Evolutionary conservation across 1,140 invertebrate genomes (phyloP), one percentile per base, ranked within the genome.

Genomic region (Heliconius congener): DNA sequence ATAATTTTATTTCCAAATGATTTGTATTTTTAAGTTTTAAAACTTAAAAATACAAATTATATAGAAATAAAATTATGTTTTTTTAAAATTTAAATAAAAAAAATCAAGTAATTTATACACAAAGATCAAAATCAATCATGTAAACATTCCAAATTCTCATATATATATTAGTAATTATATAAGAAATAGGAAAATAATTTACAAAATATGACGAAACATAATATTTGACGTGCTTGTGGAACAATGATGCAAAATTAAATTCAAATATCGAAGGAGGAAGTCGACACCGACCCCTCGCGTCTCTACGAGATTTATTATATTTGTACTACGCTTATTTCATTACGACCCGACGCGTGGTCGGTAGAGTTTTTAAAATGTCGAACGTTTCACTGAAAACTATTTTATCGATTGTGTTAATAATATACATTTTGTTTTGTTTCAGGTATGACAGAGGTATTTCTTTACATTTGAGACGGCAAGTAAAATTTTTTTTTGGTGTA

Each of bases 241-340:
- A 88, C 88, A 89, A 90, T 87, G 85, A 83, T 77, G 90, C 89
- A 90, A 92, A 94, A 94, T 94, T 93, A 93, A 93, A 93, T 92
- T 94, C 91, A 94, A 94, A 93, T 93, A 93, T 94, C 91, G 91
- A 91, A 91, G 87, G 90, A 92, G 90, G 93, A 94, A 94, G 90
- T 92, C 85, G 84, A 84, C 86, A 84, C 84, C 86, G 86, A 88
- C 88, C 91, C 90, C 91, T 86, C 90, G 90, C 87, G 86, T 88
- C 86, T 91, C 89, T 81, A 78, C 76, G 86, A 93, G 91, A 94
- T 94, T 94, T 94, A 94, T 93, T 92, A 91, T 92, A 91, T 94
- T 94, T 93, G 93, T 93, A 88, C 88, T 92, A 82, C 87, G 93
- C 88, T 94, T 91, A 93, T 93, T 93, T 93, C 90, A 92, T 94